Conservation (phyloP, 1,140 invertebrate genomes). For the Ectropis grisescens region DNA sequence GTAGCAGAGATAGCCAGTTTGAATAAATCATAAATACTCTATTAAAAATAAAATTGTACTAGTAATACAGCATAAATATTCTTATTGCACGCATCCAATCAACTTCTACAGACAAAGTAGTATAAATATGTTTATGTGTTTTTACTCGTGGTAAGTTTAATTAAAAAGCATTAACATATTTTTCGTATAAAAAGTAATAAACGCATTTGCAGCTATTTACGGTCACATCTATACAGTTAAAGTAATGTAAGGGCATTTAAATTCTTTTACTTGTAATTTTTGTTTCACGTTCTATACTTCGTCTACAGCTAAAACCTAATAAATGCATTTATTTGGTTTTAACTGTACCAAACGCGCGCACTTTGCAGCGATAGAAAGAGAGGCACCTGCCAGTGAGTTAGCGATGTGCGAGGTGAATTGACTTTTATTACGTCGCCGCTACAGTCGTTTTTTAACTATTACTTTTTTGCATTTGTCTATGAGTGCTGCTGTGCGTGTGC, state of each 20-base stretch:
- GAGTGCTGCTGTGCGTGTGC: no score
- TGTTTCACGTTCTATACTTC: not conserved
- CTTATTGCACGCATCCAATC: not conserved
- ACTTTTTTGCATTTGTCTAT: no score
- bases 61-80: conserved; percentile 5
- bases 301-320: not conserved
- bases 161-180: no score
- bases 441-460: no score
- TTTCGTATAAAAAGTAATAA: not conserved
- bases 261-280: not conserved
- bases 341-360: not conserved
- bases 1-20: no score
- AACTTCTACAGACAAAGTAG: not conserved
- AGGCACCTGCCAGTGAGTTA: no score
- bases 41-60: conserved; percentile 4
- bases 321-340: not conserved
- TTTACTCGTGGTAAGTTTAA: not conserved
- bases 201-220: not conserved
- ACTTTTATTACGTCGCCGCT: no score
- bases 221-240: not conserved
- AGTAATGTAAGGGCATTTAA: not conserved
- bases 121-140: not conserved
- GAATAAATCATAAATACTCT: no score
- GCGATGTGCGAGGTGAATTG: no score
- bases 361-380: not conserved